A percentile compares a stretch with the other conserved stretches of the same genome.
These are phyloP conservation scores for Lithophane ornitopus DNA, from an alignment of 2,888 invertebrate genomes.

Conservation along the genomic window DNA sequence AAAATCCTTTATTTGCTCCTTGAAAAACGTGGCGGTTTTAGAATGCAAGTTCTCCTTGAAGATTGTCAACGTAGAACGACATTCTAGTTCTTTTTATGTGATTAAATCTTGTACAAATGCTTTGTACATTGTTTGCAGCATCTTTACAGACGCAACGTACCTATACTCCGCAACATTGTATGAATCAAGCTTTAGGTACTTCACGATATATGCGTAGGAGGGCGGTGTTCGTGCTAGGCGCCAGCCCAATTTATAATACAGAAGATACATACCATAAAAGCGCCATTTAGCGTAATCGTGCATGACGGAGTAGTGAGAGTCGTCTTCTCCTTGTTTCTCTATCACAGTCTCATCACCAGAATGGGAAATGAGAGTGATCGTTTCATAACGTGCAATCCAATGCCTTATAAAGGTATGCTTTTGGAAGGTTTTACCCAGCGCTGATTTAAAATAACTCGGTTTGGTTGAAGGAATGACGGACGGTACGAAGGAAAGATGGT, in stretches of 20 bases:
- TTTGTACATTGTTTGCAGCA: slow-evolving; percentile 6
- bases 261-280: slow-evolving; percentile 10
- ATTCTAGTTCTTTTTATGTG: background rate
- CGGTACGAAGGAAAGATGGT: no score
- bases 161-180: slow-evolving; percentile 21
- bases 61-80: background rate
- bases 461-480: no score
- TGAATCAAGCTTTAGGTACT: slow-evolving; percentile 37
- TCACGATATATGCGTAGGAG: slow-evolving; percentile 32
- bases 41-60: background rate
- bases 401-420: background rate
- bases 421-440: background rate
- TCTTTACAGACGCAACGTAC: slow-evolving; percentile 4
- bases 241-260: slow-evolving; percentile 5
- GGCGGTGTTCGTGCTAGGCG: slow-evolving; percentile 28
- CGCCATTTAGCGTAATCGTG: background rate
- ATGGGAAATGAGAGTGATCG: background rate
- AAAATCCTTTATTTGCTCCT: background rate
- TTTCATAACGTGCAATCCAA: background rate
- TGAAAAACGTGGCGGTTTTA: background rate
- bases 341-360: background rate
- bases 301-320: background rate
- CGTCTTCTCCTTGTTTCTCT: no score
- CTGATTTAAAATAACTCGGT: background rate
- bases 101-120: background rate